A percentile compares a stretch with the other conserved stretches of the same genome.
phyloP scores from a whole-genome alignment of 2,797 vertebrate species.

The Schizopygopsis pylzovi region DNA sequence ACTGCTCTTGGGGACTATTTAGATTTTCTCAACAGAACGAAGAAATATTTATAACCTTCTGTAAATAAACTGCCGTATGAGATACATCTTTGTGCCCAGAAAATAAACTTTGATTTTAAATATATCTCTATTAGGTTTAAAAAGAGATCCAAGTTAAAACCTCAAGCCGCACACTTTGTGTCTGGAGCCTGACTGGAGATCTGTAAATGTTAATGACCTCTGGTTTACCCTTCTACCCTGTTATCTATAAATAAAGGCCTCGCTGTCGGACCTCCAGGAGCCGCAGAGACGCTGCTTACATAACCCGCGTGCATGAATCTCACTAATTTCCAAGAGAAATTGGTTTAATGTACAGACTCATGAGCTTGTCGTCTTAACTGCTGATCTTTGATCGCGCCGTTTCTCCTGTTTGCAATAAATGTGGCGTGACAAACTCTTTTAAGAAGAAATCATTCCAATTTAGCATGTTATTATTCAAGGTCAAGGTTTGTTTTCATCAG shows the following conservation, averaged over 20 bases:
- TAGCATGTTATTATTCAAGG: background rate
- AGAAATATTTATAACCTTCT: slow-evolving; percentile 66
- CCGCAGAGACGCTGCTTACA: slow-evolving; percentile 31
- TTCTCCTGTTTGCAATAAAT: background rate
- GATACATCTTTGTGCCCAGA: slow-evolving; percentile 37
- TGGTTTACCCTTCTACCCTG: slow-evolving; percentile 43
- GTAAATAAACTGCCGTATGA: slow-evolving; percentile 62
- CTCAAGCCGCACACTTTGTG: slow-evolving; percentile 25
- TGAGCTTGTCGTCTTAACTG: slow-evolving; percentile 17
- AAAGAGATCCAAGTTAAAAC: slow-evolving; percentile 23
- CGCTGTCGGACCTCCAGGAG: slow-evolving; percentile 21
- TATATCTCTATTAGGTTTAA: slow-evolving; percentile 39
- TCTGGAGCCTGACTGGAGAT: slow-evolving; percentile 33
- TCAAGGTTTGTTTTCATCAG: slow-evolving; percentile 9
- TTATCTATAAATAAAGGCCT: slow-evolving; percentile 56
- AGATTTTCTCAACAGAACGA: slow-evolving; percentile 57
- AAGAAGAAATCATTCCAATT: slow-evolving; percentile 8
- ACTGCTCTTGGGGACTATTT: slow-evolving; percentile 58
- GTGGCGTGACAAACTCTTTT: background rate
- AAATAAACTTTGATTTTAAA: slow-evolving; percentile 51
- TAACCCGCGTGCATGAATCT: slow-evolving; percentile 6
- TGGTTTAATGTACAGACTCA: background rate
- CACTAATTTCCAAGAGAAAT: slow-evolving; percentile 6
- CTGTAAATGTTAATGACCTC: slow-evolving; percentile 53
- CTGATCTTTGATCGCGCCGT: background rate